Conservation (phyloP, 2,113 vertebrate genomes). For the Cyanoramphus novaezelandiae region DNA sequence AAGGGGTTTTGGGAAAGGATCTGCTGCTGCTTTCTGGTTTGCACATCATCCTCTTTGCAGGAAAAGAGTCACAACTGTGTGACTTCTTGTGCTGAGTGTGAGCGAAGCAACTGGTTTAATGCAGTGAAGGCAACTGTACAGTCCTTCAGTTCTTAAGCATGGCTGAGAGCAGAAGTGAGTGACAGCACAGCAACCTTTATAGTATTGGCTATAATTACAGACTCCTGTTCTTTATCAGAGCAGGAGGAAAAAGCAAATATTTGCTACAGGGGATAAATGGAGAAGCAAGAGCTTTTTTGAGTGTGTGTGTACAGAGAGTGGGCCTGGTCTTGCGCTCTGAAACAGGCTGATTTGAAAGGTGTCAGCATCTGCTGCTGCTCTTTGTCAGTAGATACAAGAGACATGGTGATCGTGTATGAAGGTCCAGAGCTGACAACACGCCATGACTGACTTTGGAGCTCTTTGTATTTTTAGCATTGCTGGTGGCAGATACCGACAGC, state of each 20-base stretch:
- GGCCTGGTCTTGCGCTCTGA: not conserved
- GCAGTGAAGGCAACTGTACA: not conserved
- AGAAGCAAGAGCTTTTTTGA: not conserved
- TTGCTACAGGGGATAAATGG: not conserved
- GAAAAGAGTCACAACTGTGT: not conserved
- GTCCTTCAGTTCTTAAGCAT: not conserved
- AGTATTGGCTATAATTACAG: not conserved
- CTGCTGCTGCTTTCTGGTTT: not conserved
- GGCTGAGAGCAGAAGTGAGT: not conserved
- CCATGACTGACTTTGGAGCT: not conserved
- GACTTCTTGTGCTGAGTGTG: not conserved
- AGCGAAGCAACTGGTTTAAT: not conserved
- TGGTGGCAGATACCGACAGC: not conserved
- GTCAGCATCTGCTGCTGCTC: not conserved
- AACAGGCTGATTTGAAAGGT: not conserved
- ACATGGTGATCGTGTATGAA: not conserved
- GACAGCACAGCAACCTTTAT: not conserved
- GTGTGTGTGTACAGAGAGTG: not conserved
- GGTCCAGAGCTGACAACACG: not conserved
- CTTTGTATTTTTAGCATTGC: conserved; percentile 35
- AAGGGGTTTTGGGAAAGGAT: not conserved
- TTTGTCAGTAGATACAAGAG: not conserved
- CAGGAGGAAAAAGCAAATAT: not conserved
- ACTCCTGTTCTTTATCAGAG: not conserved
- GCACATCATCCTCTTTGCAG: not conserved